These are phyloP conservation scores for Arrhamphus sclerolepis DNA, from an alignment of 2,797 vertebrate species.

Conservation along the genomic window DNA sequence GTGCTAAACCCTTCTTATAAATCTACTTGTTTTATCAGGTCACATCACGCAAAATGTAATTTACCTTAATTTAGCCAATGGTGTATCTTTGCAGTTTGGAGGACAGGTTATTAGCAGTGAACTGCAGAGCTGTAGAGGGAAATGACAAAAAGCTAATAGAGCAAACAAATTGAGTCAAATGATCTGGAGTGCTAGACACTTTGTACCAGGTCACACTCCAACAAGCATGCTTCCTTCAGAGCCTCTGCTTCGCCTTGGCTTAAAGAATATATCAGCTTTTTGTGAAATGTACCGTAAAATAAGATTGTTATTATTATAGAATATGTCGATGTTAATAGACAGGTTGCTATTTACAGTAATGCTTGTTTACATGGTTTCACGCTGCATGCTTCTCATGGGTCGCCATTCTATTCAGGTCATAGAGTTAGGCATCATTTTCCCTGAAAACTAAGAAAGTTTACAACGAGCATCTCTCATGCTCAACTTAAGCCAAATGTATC, in stretches of 20 bases:
- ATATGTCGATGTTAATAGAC: conserved; percentile 1
- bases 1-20: conserved; percentile 2
- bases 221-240: conserved; percentile 18
- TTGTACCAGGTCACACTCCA: conserved; percentile 33
- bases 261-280: conserved; percentile 10
- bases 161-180: conserved; percentile 69
- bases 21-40: conserved; percentile 12
- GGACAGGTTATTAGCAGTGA: conserved; percentile 58
- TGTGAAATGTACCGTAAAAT: conserved; percentile 16
- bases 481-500: too few relatives aligned
- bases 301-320: not conserved
- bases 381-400: not conserved
- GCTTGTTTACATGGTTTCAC: not conserved
- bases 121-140: conserved; percentile 32
- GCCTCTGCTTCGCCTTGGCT: not conserved
- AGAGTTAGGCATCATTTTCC: not conserved
- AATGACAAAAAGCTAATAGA: conserved; percentile 68
- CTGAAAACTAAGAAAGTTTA: too few relatives aligned
- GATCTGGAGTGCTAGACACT: conserved; percentile 37
- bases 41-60: conserved; percentile 23
- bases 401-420: not conserved
- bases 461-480: too few relatives aligned
- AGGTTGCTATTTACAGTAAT: not conserved
- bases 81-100: conserved; percentile 53
- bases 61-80: conserved; percentile 48